phyloP scores from a whole-genome alignment of 2,888 invertebrate species.

The Dermolepida albohirtum region DNA sequence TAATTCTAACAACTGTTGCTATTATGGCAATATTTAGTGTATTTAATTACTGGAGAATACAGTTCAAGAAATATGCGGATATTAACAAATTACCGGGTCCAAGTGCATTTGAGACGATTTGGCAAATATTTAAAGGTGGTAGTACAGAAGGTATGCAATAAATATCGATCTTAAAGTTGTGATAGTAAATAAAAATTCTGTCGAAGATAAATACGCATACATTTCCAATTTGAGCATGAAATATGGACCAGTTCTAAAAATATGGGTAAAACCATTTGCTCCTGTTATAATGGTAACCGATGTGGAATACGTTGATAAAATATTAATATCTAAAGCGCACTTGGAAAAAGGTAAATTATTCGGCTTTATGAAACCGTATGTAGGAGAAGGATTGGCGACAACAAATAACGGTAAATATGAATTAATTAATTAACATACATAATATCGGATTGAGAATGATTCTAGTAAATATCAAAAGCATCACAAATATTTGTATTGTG shows the following conservation, averaged over 20 bases:
- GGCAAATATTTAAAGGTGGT: not conserved
- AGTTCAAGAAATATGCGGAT: slow-evolving; percentile 20
- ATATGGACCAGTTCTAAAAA: slow-evolving; percentile 26
- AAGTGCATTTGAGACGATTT: not conserved
- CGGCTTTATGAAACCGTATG: slow-evolving; percentile 5
- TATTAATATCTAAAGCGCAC: slow-evolving; percentile 30
- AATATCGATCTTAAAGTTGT: not conserved
- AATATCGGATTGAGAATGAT: too few species aligned
- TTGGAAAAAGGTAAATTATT: slow-evolving; percentile 24
- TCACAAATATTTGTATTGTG: too few species aligned
- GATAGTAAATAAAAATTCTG: not conserved
- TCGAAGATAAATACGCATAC: not conserved
- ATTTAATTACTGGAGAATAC: not conserved
- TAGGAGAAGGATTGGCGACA: slow-evolving; percentile 14
- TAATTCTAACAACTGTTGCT: not conserved
- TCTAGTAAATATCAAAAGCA: too few species aligned
- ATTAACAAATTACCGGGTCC: slow-evolving; percentile 30
- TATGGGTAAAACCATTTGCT: slow-evolving; percentile 29
- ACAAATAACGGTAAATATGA: slow-evolving; percentile 8
- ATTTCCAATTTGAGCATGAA: not conserved
- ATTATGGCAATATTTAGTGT: not conserved
- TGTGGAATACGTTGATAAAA: slow-evolving; percentile 13
- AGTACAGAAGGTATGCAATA: not conserved
- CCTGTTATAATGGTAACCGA: slow-evolving; percentile 18
- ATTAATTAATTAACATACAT: too few species aligned